A percentile compares a stretch with the other conserved stretches of the same genome.
Conservation (phyloP, 2,888 invertebrate species). For the Luperina nickerlii region DNA sequence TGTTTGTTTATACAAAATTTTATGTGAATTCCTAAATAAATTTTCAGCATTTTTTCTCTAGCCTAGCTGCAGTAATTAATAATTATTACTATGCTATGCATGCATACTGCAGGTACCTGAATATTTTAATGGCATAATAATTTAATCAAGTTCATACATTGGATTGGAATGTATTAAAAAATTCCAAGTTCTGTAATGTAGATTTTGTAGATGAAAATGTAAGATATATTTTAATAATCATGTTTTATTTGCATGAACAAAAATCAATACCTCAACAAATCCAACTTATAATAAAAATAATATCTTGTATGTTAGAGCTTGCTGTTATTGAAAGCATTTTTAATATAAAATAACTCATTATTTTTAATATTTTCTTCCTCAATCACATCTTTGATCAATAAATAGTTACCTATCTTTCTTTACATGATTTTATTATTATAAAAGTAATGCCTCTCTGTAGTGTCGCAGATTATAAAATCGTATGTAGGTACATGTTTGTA, state of each 20-base stretch:
- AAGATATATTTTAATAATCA: not conserved
- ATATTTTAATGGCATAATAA: constrained; percentile 9
- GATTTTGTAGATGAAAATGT: not conserved
- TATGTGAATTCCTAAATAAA: not conserved
- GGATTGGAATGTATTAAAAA: not conserved
- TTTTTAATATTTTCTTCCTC: not conserved
- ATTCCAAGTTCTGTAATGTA: constrained; percentile 1
- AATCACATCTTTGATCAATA: not conserved
- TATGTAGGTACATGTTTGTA: not conserved
- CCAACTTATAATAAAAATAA: no score
- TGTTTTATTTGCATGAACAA: not conserved
- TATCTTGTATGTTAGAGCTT: not conserved
- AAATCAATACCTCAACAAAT: not conserved
- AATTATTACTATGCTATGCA: not conserved
- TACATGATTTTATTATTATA: not conserved
- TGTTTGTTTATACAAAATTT: no score
- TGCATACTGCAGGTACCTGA: not conserved
- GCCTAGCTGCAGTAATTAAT: not conserved
- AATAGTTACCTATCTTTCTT: not conserved
- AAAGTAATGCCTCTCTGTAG: not conserved
- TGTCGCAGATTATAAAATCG: not conserved
- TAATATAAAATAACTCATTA: not conserved
- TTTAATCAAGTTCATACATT: constrained; percentile 1
- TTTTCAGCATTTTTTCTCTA: not conserved
- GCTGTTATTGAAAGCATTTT: not conserved